Base-by-base conservation (phyloP, 2,797 vertebrate genomes). In the Atherinosoma microstoma region DNA sequence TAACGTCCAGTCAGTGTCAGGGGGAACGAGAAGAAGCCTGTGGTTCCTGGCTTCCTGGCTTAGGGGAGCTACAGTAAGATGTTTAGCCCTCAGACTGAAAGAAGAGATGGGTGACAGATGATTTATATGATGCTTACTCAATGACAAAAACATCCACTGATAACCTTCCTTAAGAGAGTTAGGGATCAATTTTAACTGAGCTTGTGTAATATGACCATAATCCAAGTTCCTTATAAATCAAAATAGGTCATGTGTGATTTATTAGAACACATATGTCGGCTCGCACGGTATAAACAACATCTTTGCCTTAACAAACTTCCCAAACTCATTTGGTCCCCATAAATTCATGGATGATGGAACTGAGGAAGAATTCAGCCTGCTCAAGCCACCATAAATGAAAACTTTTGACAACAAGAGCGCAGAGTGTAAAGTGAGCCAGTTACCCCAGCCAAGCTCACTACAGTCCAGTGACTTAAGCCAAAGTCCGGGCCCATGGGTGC, bases 121-220 rank as follows among this genome's bases (percentile, higher is more conserved):
- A 93, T 92, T 92, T 83, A 92, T 82, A 51, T 1, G 53, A 70
- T 85, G 82, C 74, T 62, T 57, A 73, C 78, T 84, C 84, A 72
- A 82, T 79, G 89, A 88, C 54, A 80, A 87, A 89, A 88, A 76
- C 80, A 83, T 84, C 75, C 58, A 85, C 60, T 63, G 64, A 83
- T 80, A 85, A 89, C 80, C 70, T 71, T 27, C 32, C 68, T 70
- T 72, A 71, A 75, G 65, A 82, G 70, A 84, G 78, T 75, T 73
- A 69, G 65, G 58, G 79, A 84, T 93, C 85, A 67, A 62, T 90
- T 94, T 92, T 82, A 86, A 87, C 82, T 90, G 79, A 73, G 83
- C 59, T 70, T 70, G 67, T 82, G 91, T 91, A 94, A 93, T 86
- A 80, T 71, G 86, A 93, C 47, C 67, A 9, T 75, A 64, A 82